Evolutionary conservation across 2,113 vertebrate genomes (phyloP).

Genomic region (Lophochroa leadbeateri): DNA sequence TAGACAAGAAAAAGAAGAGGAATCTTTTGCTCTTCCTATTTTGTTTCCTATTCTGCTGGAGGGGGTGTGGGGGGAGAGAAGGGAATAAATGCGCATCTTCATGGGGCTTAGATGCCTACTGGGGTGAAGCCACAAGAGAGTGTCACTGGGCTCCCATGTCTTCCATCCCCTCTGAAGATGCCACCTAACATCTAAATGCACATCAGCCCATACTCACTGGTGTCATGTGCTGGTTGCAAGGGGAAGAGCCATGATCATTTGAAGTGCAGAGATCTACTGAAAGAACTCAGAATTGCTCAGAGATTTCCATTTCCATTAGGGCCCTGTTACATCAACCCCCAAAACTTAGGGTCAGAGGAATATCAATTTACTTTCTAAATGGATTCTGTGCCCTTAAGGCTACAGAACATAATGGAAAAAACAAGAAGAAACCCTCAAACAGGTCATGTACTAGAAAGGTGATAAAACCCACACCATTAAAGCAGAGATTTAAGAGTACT

Average conservation of each 20-base stretch:
- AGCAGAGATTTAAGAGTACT: not conserved
- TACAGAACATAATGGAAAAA: not conserved
- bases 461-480: not conserved
- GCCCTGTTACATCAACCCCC: not conserved
- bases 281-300: not conserved
- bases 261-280: not conserved
- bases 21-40: not conserved
- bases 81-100: accelerated
- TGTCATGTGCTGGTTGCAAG: not conserved
- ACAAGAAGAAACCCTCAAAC: not conserved
- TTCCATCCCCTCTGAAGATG: not conserved
- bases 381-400: not conserved
- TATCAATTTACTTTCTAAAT: slow-evolving; percentile 30
- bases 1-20: not conserved
- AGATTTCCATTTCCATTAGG: not conserved
- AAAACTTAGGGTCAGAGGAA: not conserved
- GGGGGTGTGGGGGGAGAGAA: too few relatives aligned
- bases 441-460: not conserved
- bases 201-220: not conserved
- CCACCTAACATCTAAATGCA: not conserved
- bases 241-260: not conserved
- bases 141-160: not conserved
- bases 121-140: not conserved
- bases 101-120: not conserved
- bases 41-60: not conserved